Percentiles rank a stretch among this genome's conserved stretches.
Evolutionary conservation across 2,888 invertebrate genomes (phyloP).

Genomic region (Agrotis segetum): DNA sequence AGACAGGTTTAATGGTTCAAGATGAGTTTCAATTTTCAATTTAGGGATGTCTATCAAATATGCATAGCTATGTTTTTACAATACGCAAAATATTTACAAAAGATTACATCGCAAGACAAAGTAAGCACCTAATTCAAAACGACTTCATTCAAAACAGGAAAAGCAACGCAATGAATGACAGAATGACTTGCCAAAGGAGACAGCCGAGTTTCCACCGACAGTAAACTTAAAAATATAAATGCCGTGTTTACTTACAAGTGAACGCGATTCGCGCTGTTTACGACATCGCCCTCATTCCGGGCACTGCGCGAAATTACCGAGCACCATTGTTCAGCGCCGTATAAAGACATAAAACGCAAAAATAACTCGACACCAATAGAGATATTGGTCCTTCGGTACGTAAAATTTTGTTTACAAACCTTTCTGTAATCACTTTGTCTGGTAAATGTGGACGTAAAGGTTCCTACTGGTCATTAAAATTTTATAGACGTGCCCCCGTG

Average conservation of each 20-base stretch:
- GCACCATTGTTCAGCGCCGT: constrained; percentile 65
- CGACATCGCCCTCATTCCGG: constrained; percentile 58
- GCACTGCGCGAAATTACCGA: constrained; percentile 62
- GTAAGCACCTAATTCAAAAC: constrained; percentile 37
- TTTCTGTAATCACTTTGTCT: constrained; percentile 55
- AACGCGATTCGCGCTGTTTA: constrained; percentile 61
- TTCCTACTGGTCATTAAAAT: constrained; percentile 49
- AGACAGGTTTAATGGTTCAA: neutral
- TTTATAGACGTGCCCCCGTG: constrained; percentile 37
- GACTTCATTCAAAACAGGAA: constrained; percentile 28
- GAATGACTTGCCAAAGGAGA: constrained; percentile 43
- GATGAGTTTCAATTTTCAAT: neutral
- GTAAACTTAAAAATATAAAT: constrained; percentile 67
- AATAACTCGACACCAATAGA: constrained; percentile 65
- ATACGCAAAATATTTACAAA: neutral
- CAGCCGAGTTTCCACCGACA: constrained; percentile 39
- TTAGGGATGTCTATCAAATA: no score
- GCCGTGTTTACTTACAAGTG: constrained; percentile 63
- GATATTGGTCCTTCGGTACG: constrained; percentile 62
- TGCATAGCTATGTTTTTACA: no score
- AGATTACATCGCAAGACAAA: constrained; percentile 10
- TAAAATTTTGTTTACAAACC: constrained; percentile 60
- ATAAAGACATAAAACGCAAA: constrained; percentile 67
- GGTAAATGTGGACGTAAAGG: constrained; percentile 51
- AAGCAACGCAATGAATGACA: constrained; percentile 42